Base-by-base conservation (phyloP, 2,797 vertebrate species). In the Chelon labrosus region DNA sequence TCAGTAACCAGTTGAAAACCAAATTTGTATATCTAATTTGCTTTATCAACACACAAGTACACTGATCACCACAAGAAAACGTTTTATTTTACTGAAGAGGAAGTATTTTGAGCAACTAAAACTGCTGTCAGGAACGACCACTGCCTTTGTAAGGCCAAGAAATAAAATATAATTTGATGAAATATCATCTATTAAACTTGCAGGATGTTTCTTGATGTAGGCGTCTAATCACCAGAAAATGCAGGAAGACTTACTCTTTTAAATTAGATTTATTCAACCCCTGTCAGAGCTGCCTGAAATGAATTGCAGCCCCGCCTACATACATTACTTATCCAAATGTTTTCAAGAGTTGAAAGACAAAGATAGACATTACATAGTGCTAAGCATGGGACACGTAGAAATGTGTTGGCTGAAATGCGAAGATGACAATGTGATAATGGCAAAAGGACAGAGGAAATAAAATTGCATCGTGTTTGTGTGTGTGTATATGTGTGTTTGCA, bases 21-120 rank as follows among this genome's bases (percentile, higher is more conserved):
- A 80, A 72, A 65, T 67, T 37, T 79, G 70, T 73, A 52, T 61
- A 25, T 65, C 62, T 77, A 59, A 70, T 49, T 47, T 66, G 69
- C 47, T 73, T 63, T 20, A 64, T 59, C 46, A 22, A 56, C 19
- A 8, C 47, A 20, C 19, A 20, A 12, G 19, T 11, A 69, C 54
- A 68, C 47, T 3, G 14, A 58, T 22, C 62, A 56, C 19, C 27
- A n/a, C 22, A 59, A 66, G 27, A 55, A 71, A 44, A 54, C 14
- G 1, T 14, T 8, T 38, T 44, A 3, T 35, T 60, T 70, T 44
- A 37, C 31, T 6, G 31, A 35, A 35, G 31, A 35, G 31, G 31
- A 31, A 7, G 7, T 31, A 31, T 7, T 35, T 8, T 35, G 31
- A 35, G 31, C 31, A 8, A 35, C 31, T 35, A 7, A 7, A 8